These are phyloP conservation scores for Solea solea DNA, from an alignment of 2,113 vertebrate genomes.

Conservation along the genomic window DNA sequence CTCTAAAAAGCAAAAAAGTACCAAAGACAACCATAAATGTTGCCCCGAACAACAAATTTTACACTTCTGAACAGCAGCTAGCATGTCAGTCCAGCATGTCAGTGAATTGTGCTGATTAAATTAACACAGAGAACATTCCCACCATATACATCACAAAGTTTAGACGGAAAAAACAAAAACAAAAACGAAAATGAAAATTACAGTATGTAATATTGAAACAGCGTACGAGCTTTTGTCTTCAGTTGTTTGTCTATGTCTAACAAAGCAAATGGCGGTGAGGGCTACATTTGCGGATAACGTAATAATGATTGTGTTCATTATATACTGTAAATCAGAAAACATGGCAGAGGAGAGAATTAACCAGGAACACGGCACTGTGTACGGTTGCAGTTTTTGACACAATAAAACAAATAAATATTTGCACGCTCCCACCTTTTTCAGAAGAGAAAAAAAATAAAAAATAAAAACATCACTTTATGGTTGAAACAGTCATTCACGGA, in stretches of 20 bases:
- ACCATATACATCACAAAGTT: conserved; percentile 98
- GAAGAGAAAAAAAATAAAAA: conserved; percentile 49
- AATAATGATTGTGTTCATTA: conserved; percentile 62
- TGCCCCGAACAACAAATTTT: conserved; percentile 86
- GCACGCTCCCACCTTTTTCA: conserved; percentile 89
- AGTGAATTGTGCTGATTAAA: conserved; percentile 99
- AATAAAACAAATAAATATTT: conserved; percentile 92
- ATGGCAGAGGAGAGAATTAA: conserved; percentile 85
- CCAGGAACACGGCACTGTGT: conserved; percentile 82
- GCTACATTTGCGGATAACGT: conserved; percentile 83
- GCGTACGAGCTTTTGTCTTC: conserved; percentile 88
- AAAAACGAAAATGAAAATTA: conserved; percentile 86
- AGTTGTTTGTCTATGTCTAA: conserved; percentile 85
- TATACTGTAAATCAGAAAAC: conserved; percentile 71
- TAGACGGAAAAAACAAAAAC: conserved; percentile 73
- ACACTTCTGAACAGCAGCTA: conserved; percentile 91
- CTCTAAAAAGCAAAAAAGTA: conserved; percentile 88
- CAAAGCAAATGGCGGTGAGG: conserved; percentile 86
- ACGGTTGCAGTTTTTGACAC: conserved; percentile 84
- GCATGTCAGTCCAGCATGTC: conserved; percentile 99
- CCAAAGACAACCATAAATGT: conserved; percentile 87
- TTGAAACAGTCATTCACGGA: conserved; percentile 71
- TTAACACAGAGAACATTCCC: conserved; percentile 98
- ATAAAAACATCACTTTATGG: conserved; percentile 83
- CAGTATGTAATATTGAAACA: conserved; percentile 96